These are phyloP conservation scores for Pachypsylla venusta DNA, from an alignment of 1,140 invertebrate species.

Conservation along the genomic window DNA sequence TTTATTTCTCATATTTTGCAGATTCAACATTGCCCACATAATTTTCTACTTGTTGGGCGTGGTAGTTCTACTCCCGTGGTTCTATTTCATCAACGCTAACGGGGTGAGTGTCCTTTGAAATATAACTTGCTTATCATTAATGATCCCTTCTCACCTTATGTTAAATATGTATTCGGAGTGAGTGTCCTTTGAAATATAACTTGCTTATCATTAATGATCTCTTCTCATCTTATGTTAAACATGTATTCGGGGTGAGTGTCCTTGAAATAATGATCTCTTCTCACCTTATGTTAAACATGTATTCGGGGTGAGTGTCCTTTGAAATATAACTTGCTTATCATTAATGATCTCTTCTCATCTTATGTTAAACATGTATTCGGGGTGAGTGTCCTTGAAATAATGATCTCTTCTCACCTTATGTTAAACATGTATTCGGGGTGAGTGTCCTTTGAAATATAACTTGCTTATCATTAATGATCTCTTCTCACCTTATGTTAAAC, in stretches of 20 bases:
- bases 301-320: too few species aligned
- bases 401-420: too few species aligned
- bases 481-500: too few species aligned
- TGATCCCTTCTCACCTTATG: not conserved
- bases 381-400: too few species aligned
- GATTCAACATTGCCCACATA: slow-evolving; percentile 53
- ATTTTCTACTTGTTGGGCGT: slow-evolving; percentile 84
- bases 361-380: too few species aligned
- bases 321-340: too few species aligned
- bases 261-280: not conserved
- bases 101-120: slow-evolving; percentile 50
- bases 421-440: too few species aligned
- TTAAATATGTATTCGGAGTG: not conserved
- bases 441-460: too few species aligned
- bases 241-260: too few species aligned
- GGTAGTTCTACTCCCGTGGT: slow-evolving; percentile 82
- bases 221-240: not conserved
- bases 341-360: too few species aligned
- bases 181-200: slow-evolving; percentile 9
- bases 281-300: not conserved
- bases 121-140: slow-evolving; percentile 7
- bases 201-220: not conserved
- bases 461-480: too few species aligned
- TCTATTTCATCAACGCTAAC: slow-evolving; percentile 88
- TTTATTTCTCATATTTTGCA: slow-evolving; percentile 29